phyloP scores from a whole-genome alignment of 2,113 vertebrate genomes.

The Anolis sagrei region DNA sequence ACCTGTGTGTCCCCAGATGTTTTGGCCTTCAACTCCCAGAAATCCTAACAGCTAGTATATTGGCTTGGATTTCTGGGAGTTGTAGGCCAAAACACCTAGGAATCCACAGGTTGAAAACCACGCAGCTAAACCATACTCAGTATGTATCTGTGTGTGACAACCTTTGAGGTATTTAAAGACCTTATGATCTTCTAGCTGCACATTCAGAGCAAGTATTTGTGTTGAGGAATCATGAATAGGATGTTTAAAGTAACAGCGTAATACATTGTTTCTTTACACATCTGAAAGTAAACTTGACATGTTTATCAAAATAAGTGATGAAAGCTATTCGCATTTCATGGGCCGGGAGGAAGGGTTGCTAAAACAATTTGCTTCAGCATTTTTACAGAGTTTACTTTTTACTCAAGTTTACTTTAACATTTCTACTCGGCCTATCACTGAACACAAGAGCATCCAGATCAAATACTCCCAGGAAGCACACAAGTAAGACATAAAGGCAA shows the following conservation, averaged over 20 bases:
- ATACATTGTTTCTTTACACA: not conserved
- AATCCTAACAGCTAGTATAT: too few relatives aligned
- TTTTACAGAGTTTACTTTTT: not conserved
- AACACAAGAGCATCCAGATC: not conserved
- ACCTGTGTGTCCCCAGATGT: too few relatives aligned
- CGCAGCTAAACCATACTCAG: not conserved
- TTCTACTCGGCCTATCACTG: not conserved
- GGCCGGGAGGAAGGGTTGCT: too few relatives aligned
- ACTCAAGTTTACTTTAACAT: not conserved
- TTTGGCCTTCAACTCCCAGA: too few relatives aligned
- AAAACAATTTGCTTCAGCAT: not conserved
- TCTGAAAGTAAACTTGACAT: not conserved
- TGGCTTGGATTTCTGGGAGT: too few relatives aligned
- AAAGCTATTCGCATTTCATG: not conserved
- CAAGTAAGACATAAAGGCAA: not conserved
- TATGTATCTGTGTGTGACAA: too few relatives aligned
- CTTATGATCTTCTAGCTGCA: not conserved
- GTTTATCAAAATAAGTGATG: not conserved
- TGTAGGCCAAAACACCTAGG: too few relatives aligned
- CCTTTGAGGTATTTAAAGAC: too few relatives aligned
- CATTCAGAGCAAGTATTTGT: not conserved
- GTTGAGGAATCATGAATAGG: not conserved
- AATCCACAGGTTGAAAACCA: too few relatives aligned
- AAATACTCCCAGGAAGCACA: not conserved
- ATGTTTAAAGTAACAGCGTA: not conserved